A percentile compares a stretch with the other conserved stretches of the same genome.
Conservation (phyloP, 37 sponge, comb jelly and placozoan species). For the Theonella swinhoei region DNA sequence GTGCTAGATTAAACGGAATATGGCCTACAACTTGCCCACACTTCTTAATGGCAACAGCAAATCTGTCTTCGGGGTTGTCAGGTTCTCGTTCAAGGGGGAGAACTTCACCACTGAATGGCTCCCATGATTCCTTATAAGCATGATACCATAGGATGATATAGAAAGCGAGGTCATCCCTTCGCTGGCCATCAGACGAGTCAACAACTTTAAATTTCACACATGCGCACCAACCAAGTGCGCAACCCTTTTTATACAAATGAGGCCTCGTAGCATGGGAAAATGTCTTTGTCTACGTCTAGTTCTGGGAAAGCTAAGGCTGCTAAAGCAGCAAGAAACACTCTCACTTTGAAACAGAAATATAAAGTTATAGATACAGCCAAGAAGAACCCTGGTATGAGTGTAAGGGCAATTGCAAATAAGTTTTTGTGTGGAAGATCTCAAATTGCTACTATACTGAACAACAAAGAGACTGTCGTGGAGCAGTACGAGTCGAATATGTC, state of each 20-base stretch:
- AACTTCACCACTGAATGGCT: conserved; percentile 13
- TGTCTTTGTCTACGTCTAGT: too few species aligned
- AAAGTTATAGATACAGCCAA: too few species aligned
- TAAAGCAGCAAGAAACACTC: too few species aligned
- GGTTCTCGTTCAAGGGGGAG: conserved; percentile 46
- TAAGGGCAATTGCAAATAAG: conserved; percentile 29
- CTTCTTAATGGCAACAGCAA: conserved; percentile 37
- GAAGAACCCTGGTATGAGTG: too few species aligned
- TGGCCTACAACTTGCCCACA: conserved; percentile 5
- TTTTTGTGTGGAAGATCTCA: conserved; percentile 56
- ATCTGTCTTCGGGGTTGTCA: conserved; percentile 41
- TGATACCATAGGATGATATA: conserved; percentile 19
- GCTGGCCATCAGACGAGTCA: too few species aligned
- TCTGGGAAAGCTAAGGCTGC: too few species aligned
- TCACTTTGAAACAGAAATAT: too few species aligned
- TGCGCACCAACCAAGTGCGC: too few species aligned
- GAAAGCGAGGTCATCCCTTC: too few species aligned
- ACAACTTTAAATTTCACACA: too few species aligned
- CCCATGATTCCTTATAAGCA: conserved; percentile 20
- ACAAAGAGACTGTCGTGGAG: conserved; percentile 36
- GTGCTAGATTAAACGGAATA: conserved; percentile 59
- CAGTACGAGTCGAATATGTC: conserved; percentile 23
- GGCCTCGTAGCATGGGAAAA: too few species aligned
- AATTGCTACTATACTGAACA: conserved; percentile 40
- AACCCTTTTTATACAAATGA: too few species aligned